Evolutionary conservation across 2,797 vertebrate genomes (phyloP).

Genomic region (Protonibea diacanthus): DNA sequence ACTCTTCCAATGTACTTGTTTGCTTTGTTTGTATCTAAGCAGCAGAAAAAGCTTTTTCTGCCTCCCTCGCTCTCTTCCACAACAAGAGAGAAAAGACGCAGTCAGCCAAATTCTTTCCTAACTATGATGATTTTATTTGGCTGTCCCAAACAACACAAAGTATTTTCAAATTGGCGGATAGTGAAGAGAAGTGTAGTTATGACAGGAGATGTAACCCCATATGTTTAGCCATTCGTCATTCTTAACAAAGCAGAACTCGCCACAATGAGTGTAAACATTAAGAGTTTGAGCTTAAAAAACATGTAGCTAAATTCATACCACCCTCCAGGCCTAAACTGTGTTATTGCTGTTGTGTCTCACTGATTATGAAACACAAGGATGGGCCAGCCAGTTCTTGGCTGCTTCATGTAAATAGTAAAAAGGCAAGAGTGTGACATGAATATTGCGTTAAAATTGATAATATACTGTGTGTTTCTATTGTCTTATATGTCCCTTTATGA

Average conservation of each 20-base stretch:
- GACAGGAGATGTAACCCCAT: slow-evolving; percentile 66
- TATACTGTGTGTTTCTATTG: not conserved
- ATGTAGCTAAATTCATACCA: slow-evolving; percentile 52
- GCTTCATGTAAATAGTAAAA: slow-evolving; percentile 35
- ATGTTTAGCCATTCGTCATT: slow-evolving; percentile 67
- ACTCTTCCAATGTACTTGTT: slow-evolving; percentile 19
- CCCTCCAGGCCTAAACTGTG: slow-evolving; percentile 25
- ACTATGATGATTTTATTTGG: slow-evolving; percentile 67
- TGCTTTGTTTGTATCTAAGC: slow-evolving; percentile 41
- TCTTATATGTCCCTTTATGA: not conserved
- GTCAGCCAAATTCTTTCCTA: slow-evolving; percentile 48
- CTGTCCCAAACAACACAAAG: slow-evolving; percentile 65
- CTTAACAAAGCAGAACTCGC: slow-evolving; percentile 73
- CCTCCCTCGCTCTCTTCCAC: slow-evolving; percentile 3
- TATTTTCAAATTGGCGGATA: slow-evolving; percentile 50
- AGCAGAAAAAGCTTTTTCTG: slow-evolving; percentile 29
- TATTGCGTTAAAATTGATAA: slow-evolving; percentile 20
- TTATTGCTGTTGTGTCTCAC: slow-evolving; percentile 46
- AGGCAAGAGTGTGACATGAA: slow-evolving; percentile 13
- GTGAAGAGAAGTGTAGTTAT: slow-evolving; percentile 47
- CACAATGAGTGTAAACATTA: slow-evolving; percentile 65
- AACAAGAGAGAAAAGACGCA: slow-evolving; percentile 34
- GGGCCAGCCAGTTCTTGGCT: slow-evolving; percentile 37
- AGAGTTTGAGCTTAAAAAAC: slow-evolving; percentile 59
- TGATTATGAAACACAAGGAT: slow-evolving; percentile 34